Percentiles rank a stretch among this genome's conserved stretches.
Conservation (phyloP, 2,888 invertebrate species). For the Salticus scenicus region DNA sequence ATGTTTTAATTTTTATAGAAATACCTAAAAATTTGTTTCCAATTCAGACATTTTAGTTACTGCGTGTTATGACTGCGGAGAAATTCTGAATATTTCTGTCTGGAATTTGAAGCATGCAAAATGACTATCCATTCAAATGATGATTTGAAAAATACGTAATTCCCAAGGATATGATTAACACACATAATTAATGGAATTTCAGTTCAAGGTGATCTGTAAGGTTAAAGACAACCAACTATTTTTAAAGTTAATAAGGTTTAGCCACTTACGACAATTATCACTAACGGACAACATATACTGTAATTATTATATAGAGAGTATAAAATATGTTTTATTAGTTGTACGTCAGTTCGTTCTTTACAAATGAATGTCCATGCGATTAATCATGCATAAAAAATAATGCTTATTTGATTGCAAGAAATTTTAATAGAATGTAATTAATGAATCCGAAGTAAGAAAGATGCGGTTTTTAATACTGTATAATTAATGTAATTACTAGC, state of each 20-base stretch:
- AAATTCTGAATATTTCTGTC: too few relatives aligned
- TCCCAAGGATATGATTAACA: background rate
- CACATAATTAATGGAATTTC: background rate
- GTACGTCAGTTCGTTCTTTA: background rate
- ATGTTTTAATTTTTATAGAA: too few relatives aligned
- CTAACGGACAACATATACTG: background rate
- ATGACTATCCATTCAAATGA: background rate
- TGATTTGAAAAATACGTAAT: background rate
- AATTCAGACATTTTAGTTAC: too few relatives aligned
- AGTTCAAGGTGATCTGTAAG: background rate
- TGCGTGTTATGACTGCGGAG: too few relatives aligned
- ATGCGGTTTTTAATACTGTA: background rate
- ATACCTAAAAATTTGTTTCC: too few relatives aligned
- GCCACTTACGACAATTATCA: background rate
- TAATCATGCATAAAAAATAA: background rate
- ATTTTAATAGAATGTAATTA: slow-evolving; percentile 8
- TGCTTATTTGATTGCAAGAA: too few relatives aligned
- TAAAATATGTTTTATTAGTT: background rate
- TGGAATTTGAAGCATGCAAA: too few relatives aligned
- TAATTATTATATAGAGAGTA: background rate
- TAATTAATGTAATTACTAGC: slow-evolving; percentile 19
- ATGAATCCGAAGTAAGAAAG: background rate
- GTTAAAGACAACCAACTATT: background rate
- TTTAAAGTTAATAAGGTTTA: background rate
- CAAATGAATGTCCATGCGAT: background rate